Conservation (phyloP, 2,113 vertebrate genomes). For the Scomber colias region DNA sequence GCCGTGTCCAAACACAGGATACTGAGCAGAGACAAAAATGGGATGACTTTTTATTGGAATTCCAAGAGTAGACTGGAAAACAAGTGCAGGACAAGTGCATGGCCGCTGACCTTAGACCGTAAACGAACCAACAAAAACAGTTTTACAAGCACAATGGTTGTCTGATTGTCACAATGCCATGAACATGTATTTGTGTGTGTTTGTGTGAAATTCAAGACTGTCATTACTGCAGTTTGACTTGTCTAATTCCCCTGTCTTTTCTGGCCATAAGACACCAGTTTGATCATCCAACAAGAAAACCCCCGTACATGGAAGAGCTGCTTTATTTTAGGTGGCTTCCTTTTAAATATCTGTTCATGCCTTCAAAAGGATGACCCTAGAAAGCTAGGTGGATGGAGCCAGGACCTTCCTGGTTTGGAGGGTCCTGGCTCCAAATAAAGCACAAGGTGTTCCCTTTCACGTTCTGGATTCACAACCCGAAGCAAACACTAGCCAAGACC, state of each 20-base stretch:
- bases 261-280: neutral
- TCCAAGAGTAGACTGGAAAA: conserved; percentile 64
- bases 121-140: conserved; percentile 10
- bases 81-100: conserved; percentile 43
- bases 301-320: conserved; percentile 12
- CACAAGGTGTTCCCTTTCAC: too few species aligned
- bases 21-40: conserved; percentile 55
- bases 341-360: neutral
- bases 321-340: conserved; percentile 17
- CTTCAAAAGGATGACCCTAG: neutral
- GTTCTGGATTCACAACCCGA: too few species aligned
- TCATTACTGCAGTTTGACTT: neutral
- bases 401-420: too few species aligned
- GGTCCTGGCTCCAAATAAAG: too few species aligned
- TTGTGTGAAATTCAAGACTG: neutral
- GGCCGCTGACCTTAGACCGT: conserved; percentile 54
- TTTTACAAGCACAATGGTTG: conserved; percentile 50
- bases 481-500: too few species aligned
- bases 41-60: conserved; percentile 73
- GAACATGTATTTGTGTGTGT: neutral
- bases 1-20: conserved; percentile 55
- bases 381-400: neutral
- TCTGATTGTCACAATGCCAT: neutral
- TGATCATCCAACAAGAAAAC: conserved; percentile 27
- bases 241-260: neutral